Evolutionary conservation across 2,797 vertebrate species (phyloP).

Genomic region (Brotula barbata): DNA sequence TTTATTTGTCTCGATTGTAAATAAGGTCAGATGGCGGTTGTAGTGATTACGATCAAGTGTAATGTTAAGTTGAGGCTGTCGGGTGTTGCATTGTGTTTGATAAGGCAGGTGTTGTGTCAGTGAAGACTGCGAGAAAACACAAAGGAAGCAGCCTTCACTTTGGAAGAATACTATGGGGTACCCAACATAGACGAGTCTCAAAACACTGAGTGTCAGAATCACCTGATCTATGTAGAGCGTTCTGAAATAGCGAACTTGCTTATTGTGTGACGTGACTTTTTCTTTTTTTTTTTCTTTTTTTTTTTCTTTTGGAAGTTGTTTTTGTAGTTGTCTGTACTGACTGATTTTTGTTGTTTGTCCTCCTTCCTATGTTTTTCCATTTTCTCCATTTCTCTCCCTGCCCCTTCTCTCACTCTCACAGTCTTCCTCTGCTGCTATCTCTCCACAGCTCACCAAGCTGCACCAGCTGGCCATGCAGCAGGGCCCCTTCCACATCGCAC

Average conservation of each 20-base stretch:
- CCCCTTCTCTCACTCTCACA: constrained; percentile 77
- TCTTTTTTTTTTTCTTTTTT: neutral
- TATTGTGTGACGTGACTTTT: neutral
- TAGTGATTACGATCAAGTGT: constrained; percentile 16
- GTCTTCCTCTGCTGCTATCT: constrained; percentile 81
- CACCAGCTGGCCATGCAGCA: constrained; percentile 99
- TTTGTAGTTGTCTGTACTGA: constrained; percentile 59
- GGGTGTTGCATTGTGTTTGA: too few species aligned
- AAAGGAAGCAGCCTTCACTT: constrained; percentile 35
- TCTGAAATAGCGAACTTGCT: neutral
- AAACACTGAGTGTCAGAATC: constrained; percentile 20
- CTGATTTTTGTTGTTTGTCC: constrained; percentile 59
- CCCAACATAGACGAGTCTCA: constrained; percentile 28
- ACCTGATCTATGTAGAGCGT: constrained; percentile 14
- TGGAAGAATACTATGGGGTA: constrained; percentile 45
- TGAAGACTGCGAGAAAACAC: constrained; percentile 37
- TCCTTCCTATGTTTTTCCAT: constrained; percentile 64
- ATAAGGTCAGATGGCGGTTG: too few species aligned
- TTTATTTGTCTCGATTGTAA: too few species aligned
- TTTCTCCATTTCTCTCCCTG: constrained; percentile 67
- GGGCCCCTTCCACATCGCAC: constrained; percentile 93
- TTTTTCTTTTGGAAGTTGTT: constrained; percentile 9
- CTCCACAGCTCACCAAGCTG: constrained; percentile 94
- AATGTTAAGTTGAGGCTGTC: constrained; percentile 16
- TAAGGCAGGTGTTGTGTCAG: too few species aligned